phyloP scores from a whole-genome alignment of 2,888 invertebrate genomes.

The Panopea generosa region DNA sequence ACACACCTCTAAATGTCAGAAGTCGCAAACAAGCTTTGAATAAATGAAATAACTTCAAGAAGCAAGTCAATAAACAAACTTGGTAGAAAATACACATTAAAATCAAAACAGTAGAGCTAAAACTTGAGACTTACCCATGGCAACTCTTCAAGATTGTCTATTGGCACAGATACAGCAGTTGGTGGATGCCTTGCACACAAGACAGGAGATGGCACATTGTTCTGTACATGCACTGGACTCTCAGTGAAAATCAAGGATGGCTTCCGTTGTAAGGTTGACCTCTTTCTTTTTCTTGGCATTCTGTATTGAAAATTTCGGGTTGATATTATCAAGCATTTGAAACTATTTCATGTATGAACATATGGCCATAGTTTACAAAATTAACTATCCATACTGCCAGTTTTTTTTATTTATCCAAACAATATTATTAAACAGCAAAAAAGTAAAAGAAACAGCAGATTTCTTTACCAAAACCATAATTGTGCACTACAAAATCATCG shows the following conservation, averaged over 20 bases:
- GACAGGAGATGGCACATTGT: slow-evolving; percentile 67
- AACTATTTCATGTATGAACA: not conserved
- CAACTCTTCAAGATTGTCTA: slow-evolving; percentile 56
- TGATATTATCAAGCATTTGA: not conserved
- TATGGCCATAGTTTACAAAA: not conserved
- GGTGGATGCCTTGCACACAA: slow-evolving; percentile 67
- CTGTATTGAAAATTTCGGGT: slow-evolving; percentile 26
- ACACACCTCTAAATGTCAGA: too few relatives aligned
- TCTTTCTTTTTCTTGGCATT: slow-evolving; percentile 68
- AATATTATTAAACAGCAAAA: too few relatives aligned
- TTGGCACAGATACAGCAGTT: slow-evolving; percentile 60
- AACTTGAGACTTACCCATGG: slow-evolving; percentile 65
- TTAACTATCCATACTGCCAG: too few relatives aligned
- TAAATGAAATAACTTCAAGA: too few relatives aligned
- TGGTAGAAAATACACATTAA: not conserved
- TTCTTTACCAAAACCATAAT: too few relatives aligned
- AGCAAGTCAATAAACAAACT: too few relatives aligned
- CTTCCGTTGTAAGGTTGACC: slow-evolving; percentile 53
- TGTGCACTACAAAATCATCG: too few relatives aligned
- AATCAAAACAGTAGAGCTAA: not conserved
- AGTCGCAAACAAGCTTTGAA: too few relatives aligned
- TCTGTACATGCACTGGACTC: slow-evolving; percentile 68
- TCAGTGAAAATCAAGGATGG: slow-evolving; percentile 69
- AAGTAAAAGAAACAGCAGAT: too few relatives aligned
- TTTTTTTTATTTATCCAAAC: too few relatives aligned